These are phyloP conservation scores for Alethe castanea DNA, from an alignment of 2,113 vertebrate genomes.

Conservation along the genomic window DNA sequence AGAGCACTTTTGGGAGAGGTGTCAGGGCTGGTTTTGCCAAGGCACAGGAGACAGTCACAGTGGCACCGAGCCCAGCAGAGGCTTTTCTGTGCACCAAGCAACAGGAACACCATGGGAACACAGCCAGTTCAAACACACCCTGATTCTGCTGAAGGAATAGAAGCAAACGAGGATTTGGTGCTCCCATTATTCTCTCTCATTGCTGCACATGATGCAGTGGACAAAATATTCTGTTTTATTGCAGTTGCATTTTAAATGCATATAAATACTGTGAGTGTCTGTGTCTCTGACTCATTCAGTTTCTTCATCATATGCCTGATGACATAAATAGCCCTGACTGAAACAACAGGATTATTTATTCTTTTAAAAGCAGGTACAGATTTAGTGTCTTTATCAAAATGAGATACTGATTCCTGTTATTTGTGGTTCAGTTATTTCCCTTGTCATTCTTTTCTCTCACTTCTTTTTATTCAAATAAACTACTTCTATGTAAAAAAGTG, in stretches of 20 bases:
- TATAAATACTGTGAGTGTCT: background rate
- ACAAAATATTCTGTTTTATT: background rate
- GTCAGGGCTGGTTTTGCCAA: background rate
- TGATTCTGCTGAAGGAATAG: background rate
- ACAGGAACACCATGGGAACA: background rate
- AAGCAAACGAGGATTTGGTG: background rate
- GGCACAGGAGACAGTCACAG: background rate
- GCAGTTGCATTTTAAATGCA: background rate
- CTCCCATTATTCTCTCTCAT: background rate
- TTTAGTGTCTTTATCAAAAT: background rate
- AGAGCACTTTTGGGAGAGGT: background rate
- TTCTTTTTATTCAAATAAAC: background rate
- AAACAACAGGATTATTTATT: slow-evolving; percentile 11
- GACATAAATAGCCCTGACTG: background rate
- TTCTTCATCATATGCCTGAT: background rate
- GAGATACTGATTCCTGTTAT: background rate
- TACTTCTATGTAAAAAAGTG: background rate
- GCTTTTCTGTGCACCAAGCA: background rate
- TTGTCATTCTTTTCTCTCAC: background rate
- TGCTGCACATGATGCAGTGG: background rate
- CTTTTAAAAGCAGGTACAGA: background rate
- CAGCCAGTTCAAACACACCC: background rate
- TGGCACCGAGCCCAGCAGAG: background rate
- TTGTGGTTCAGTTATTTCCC: background rate
- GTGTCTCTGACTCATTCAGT: background rate